phyloP scores from a whole-genome alignment of 1,140 invertebrate genomes.

The Bombus affinis region DNA sequence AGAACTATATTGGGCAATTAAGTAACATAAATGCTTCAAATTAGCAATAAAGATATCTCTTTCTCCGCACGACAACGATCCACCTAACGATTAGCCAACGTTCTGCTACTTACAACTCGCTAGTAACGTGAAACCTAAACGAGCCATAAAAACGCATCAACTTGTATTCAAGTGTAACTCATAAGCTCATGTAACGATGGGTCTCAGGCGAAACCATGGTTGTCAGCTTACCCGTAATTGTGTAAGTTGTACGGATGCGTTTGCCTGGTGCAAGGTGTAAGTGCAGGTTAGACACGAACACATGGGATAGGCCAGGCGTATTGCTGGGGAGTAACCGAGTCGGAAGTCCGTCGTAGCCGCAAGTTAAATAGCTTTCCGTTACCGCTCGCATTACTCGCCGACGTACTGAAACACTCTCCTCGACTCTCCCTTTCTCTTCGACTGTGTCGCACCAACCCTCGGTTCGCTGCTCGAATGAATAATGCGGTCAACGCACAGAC shows the following conservation, averaged over 20 bases:
- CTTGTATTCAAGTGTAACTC: neutral
- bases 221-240: conserved; percentile 1
- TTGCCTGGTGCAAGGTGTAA: neutral
- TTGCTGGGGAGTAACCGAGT: conserved; percentile 16
- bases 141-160: neutral
- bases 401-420: conserved; percentile 43
- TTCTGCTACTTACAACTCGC: no score
- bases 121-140: no score
- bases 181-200: neutral
- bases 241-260: neutral
- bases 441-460: conserved; percentile 27
- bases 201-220: neutral
- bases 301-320: neutral
- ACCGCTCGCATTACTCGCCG: conserved; percentile 37
- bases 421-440: conserved; percentile 30
- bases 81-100: no score
- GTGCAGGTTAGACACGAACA: conserved; percentile 3
- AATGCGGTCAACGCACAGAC: conserved; percentile 50
- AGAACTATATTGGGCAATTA: no score
- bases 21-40: no score
- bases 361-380: conserved; percentile 59
- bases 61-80: no score
- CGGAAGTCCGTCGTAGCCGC: conserved; percentile 52
- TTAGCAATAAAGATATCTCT: no score
- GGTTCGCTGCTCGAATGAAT: conserved; percentile 61